Conservation (phyloP, 2,888 invertebrate genomes). For the Limnephilus marmoratus region DNA sequence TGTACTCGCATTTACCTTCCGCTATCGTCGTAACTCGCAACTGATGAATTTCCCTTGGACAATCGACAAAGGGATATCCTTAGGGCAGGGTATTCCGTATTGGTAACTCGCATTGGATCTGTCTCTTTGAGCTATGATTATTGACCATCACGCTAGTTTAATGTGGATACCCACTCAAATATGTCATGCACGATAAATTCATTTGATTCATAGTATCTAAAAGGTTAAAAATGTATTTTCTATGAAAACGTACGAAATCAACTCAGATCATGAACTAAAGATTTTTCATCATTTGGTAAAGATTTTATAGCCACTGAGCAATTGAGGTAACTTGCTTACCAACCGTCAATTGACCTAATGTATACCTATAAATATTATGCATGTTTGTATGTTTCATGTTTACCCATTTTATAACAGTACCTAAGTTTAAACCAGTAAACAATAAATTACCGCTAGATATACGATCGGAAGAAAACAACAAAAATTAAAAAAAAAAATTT, state of each 20-base stretch:
- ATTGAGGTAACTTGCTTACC: too few species aligned
- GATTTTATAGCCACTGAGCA: too few species aligned
- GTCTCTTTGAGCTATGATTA: neutral
- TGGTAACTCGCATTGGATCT: neutral
- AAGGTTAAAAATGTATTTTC: neutral
- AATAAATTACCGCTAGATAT: too few species aligned
- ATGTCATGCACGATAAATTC: neutral
- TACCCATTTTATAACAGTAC: too few species aligned
- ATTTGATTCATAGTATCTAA: neutral
- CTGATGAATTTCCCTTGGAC: neutral
- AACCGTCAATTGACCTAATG: too few species aligned
- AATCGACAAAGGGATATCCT: neutral
- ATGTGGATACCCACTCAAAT: neutral
- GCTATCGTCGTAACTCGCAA: neutral
- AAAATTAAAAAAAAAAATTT: too few species aligned
- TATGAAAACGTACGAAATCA: neutral
- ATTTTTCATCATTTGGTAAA: too few species aligned
- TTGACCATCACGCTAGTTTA: neutral
- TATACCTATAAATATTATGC: too few species aligned
- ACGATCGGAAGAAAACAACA: too few species aligned
- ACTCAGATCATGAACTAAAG: too few species aligned
- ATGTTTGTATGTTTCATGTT: too few species aligned
- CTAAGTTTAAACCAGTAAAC: too few species aligned
- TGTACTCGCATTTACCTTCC: neutral
- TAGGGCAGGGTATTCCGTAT: neutral